Base-by-base conservation (phyloP, 2,888 invertebrate species). In the Clitarchus hookeri region DNA sequence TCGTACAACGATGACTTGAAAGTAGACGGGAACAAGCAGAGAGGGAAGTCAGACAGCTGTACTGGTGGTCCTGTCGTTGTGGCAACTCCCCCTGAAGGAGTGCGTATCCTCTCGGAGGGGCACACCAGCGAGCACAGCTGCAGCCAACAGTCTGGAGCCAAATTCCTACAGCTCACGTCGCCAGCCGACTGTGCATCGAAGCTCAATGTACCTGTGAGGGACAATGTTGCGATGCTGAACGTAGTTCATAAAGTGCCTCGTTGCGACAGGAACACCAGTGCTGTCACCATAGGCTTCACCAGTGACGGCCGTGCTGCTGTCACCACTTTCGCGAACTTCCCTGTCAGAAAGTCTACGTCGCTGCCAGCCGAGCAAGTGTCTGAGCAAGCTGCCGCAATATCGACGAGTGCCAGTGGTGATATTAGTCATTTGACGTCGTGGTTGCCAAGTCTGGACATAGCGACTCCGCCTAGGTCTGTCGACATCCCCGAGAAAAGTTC, bases 201-300 rank as follows among this genome's bases (percentile, higher is more conserved):
- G 23, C 8, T 65, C 11, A 65, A 65, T 19, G 65, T n/a, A 2
- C 65, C 65, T 0, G n/a, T n/a, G 65, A 65, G 65, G n/a, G 65
- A 65, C 65, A 65, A 65, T 65, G 65, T 65, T 65, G 16, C 65
- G n/a, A 65, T n/a, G 65, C n/a, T 65, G 65, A 23, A 65, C 65
- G n/a, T 65, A 23, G 65, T 65, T 65, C 65, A n/a, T 6, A 8
- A 65, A n/a, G 65, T 65, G 65, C 65, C 65, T 65, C 65, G n/a
- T 23, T 8, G 65, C 16, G 27, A 82, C n/a, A 44, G 23, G 25
- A 65, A 53, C n/a, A 54, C 53, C 16, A 85, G 54, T 16, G 84
- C 77, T 48, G 87, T 88, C 25, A 85, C 86, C 54, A 87, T 88
- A 19, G 88, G 88, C 48, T 88, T 87, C 85, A 87, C 65, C 78